phyloP scores from a whole-genome alignment of 2,888 invertebrate genomes.

The Caenorhabditis virilis region DNA sequence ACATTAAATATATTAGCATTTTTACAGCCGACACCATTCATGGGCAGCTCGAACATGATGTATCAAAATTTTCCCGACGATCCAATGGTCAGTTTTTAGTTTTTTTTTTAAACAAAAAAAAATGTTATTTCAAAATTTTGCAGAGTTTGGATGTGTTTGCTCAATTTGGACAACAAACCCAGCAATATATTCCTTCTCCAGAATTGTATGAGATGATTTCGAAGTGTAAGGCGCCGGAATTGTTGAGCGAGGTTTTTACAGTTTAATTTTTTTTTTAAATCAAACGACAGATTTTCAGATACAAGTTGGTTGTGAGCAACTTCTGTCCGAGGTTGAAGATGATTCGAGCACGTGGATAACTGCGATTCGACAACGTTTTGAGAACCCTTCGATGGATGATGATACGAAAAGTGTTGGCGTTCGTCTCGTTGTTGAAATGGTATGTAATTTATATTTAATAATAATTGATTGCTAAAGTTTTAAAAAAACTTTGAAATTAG shows the following conservation, averaged over 20 bases:
- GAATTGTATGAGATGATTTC: slow-evolving; percentile 13
- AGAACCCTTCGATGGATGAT: slow-evolving; percentile 15
- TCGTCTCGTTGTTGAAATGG: slow-evolving; percentile 28
- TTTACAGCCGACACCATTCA: too few relatives aligned
- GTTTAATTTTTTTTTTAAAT: not conserved
- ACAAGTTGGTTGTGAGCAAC: slow-evolving; percentile 42
- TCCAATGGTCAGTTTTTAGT: too few relatives aligned
- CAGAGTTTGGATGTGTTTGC: slow-evolving; percentile 37
- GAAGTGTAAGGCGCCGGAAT: slow-evolving; percentile 2
- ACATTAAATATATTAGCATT: too few relatives aligned
- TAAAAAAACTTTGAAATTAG: too few relatives aligned
- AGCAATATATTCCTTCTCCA: slow-evolving; percentile 24
- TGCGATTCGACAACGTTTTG: slow-evolving; percentile 25
- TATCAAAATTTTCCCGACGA: too few relatives aligned
- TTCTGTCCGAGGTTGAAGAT: slow-evolving; percentile 34
- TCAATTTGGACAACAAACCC: slow-evolving; percentile 30
- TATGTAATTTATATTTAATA: too few relatives aligned
- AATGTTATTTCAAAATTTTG: too few relatives aligned
- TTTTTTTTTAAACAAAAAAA: too few relatives aligned
- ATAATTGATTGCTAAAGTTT: too few relatives aligned
- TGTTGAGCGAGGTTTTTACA: slow-evolving; percentile 19
- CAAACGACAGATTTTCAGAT: slow-evolving; percentile 18
- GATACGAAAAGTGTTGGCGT: slow-evolving; percentile 15
- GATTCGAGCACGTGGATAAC: slow-evolving; percentile 20
- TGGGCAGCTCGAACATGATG: too few relatives aligned